Evolutionary conservation across 2,888 invertebrate genomes (phyloP), one percentile per base, ranked within the genome.

Genomic region (Sericinus montela): DNA sequence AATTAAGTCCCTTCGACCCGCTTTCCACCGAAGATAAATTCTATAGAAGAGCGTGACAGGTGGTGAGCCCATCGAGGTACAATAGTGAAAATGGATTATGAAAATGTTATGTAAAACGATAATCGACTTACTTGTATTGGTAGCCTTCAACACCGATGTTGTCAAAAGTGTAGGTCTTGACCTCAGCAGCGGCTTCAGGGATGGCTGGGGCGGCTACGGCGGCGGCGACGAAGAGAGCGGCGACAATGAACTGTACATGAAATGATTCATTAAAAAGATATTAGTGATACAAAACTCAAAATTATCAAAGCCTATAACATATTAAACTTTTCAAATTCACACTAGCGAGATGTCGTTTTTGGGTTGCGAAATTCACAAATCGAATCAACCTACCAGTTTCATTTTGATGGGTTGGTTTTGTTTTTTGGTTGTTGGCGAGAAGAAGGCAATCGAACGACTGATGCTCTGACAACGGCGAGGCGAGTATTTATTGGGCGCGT

Each of bases 321-420:
- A n/a, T n/a, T n/a, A n/a, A n/a, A n/a, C n/a, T n/a, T n/a, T n/a
- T n/a, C n/a, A n/a, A n/a, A n/a, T n/a, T n/a, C n/a, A n/a, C n/a
- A n/a, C n/a, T n/a, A n/a, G n/a, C n/a, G n/a, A n/a, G n/a, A n/a
- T n/a, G n/a, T n/a, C n/a, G n/a, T n/a, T n/a, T n/a, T n/a, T n/a
- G n/a, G n/a, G n/a, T 9, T 1, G 29, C 29, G n/a, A 3, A 9
- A 29, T 29, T 29, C 14, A 42, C 40, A 34, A 32, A 13, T 11
- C 19, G 13, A n/a, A 15, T 9, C 1, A 19, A 84, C 85, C 73
- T 85, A 88, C 88, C 81, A 75, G 80, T 85, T 87, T 88, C 88
- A 88, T 88, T 80, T 81, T 88, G 63, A 52, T 51, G 52, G 54
- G 58, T 60, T 55, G 13, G 16, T 15, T 51, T 45, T 53, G 48